Base-by-base conservation (phyloP, 2,113 vertebrate genomes). In the Camelus dromedarius region DNA sequence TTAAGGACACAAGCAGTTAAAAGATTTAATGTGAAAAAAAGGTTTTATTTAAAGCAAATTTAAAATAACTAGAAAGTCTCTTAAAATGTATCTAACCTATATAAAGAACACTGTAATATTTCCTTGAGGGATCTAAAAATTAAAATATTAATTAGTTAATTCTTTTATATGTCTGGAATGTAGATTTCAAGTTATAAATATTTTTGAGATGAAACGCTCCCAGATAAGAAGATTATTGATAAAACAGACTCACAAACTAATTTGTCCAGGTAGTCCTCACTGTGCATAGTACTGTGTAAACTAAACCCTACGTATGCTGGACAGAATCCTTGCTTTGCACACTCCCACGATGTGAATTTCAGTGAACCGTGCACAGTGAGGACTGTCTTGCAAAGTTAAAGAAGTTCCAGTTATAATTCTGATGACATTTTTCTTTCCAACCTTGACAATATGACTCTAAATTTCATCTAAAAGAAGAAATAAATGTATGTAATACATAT, bases 31-130 rank as follows among this genome's bases (percentile, higher is more conserved):
- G 15, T 50, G 15, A 6, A 50, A 10, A 24, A 42, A 26, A n/a
- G 14, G 50, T 26, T 94, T 93, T 32, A 89, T 50, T 95, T 88
- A 70, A 95, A 96, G n/a, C 88, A 95, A 82, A 81, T 76, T 76
- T 50, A 90, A 95, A 93, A 69, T 83, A 95, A 70, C 3, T 86
- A 24, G 38, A 8, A 80, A 50, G 15, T 50, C 81, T 46, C 38
- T 86, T 94, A 81, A 86, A 66, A 95, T 66, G 2, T 60, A 50
- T 84, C 70, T 35, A 84, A 50, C 6, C 32, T 67, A 32, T 52
- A 48, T 75, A 56, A 81, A 69, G n/a, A 88, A 50, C 4, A 46
- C 3, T 28, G 3, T 30, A 60, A 28, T 32, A 32, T n/a, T 62
- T 96, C 22, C 30, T 54, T 89, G 28, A 79, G 2, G 66, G 46